phyloP scores from a whole-genome alignment of 2,888 invertebrate genomes.

The Leptinotarsa juncta region DNA sequence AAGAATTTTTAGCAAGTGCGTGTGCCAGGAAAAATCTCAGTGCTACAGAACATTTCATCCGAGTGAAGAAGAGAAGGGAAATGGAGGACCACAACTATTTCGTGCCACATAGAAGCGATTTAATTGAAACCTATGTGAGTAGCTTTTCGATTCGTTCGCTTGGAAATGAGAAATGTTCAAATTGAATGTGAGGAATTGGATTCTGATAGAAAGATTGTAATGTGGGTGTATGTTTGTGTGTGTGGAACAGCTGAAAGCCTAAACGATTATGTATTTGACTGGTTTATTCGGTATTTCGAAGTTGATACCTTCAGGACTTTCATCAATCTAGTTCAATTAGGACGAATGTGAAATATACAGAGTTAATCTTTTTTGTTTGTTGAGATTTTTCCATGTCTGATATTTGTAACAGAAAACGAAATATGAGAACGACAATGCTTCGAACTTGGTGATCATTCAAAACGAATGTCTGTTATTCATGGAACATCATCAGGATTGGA shows the following conservation, averaged over 20 bases:
- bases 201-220: conserved; percentile 8
- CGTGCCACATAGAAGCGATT: conserved; percentile 93
- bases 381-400: too few relatives aligned
- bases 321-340: too few relatives aligned
- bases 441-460: too few relatives aligned
- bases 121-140: conserved; percentile 95
- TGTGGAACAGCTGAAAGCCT: neutral
- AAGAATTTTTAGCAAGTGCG: conserved; percentile 93
- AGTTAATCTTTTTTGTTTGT: too few relatives aligned
- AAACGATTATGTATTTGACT: conserved; percentile 11
- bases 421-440: too few relatives aligned
- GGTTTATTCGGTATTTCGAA: neutral
- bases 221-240: neutral
- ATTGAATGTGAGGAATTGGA: conserved; percentile 17
- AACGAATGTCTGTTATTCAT: too few relatives aligned
- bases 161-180: conserved; percentile 19
- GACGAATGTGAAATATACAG: too few relatives aligned
- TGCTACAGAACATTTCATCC: conserved; percentile 95
- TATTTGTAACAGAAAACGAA: too few relatives aligned
- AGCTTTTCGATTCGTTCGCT: conserved; percentile 25
- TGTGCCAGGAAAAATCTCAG: conserved; percentile 93
- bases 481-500: too few relatives aligned
- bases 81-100: conserved; percentile 97
- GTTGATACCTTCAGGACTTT: too few relatives aligned
- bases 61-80: conserved; percentile 92